Evolutionary conservation across 1,140 invertebrate species (phyloP), one percentile per base, ranked within the genome.

Genomic region (Vollenhovia emeryi): DNA sequence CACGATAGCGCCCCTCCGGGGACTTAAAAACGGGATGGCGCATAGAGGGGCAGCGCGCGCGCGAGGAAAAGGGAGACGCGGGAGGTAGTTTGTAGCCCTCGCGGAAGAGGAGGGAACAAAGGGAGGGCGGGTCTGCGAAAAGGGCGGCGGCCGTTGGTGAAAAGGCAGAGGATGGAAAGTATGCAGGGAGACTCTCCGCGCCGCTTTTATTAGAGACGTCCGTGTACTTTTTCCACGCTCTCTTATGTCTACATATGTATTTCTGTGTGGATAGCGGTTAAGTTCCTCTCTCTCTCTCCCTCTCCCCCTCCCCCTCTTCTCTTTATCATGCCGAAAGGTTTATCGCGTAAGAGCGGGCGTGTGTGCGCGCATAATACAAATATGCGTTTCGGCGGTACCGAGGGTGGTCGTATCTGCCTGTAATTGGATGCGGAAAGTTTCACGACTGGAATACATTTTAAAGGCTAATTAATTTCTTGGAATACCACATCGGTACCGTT

Each of bases 171-270:
- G 68, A 45, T 55, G 52, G 30, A 68, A 85, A 55, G 59, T 73
- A 64, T 80, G 52, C 45, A 57, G 27, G 21, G 66, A 85, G 87
- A 88, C 74, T 90, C 74, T 90, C 76, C 69, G 75, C 33, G 43
- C 43, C 33, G 74, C 79, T 91, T 91, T 91, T 91, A 91, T 91
- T 89, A 88, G 87, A 88, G 87, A 78, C 57, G 64, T 40, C 66
- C 82, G 50, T 83, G 64, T 84, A 64, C 52, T 55, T 83, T 83
- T 50, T 24, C 21, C 36, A 27, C 36, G 18, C 57, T 15, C 43
- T 50, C 27, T 62, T 71, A 45, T 73, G 55, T 48, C 74, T 68
- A 55, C 57, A 64, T 21, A 30, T 13, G 21, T 30, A 30, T 45
- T 40, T 80, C 36, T 59, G 64, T 62, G 57, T 69, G 55, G 15